phyloP scores from a whole-genome alignment of 2,888 invertebrate genomes.

The Agelastica alni region DNA sequence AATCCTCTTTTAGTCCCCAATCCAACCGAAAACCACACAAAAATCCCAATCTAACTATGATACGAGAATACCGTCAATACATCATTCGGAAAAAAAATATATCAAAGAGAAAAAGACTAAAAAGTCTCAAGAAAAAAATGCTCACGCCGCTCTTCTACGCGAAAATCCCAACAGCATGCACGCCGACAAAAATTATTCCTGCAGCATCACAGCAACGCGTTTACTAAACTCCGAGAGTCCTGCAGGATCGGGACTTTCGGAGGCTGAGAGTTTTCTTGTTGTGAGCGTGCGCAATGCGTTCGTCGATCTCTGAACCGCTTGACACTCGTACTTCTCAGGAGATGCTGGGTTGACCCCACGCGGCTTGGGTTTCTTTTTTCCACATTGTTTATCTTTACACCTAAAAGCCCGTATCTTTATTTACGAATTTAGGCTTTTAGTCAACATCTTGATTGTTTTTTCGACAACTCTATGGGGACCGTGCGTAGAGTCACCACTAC shows the following conservation, averaged over 20 bases:
- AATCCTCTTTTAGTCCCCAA: background rate
- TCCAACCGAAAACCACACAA: background rate
- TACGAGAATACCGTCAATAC: background rate
- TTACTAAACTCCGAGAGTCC: conserved; percentile 38
- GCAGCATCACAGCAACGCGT: conserved; percentile 44
- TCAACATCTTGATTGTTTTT: no score
- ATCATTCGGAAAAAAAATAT: conserved; percentile 8
- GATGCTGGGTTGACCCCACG: conserved; percentile 39
- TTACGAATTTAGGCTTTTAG: no score
- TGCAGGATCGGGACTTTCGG: conserved; percentile 47
- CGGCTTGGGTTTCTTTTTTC: conserved; percentile 2
- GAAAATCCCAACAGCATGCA: conserved; percentile 18
- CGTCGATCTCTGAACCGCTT: conserved; percentile 47
- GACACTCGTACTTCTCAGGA: conserved; percentile 48
- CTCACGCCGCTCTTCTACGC: conserved; percentile 24
- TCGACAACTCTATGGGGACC: no score
- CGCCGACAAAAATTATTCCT: conserved; percentile 28
- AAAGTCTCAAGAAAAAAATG: conserved; percentile 3
- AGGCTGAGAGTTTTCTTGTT: conserved; percentile 37
- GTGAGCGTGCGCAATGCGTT: conserved; percentile 43
- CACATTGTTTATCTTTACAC: no score
- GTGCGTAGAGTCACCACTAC: no score
- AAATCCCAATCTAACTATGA: background rate
- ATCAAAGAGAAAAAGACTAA: background rate
- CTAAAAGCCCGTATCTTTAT: no score